Conservation (phyloP, 2,888 invertebrate genomes). For the Unio delphinus region DNA sequence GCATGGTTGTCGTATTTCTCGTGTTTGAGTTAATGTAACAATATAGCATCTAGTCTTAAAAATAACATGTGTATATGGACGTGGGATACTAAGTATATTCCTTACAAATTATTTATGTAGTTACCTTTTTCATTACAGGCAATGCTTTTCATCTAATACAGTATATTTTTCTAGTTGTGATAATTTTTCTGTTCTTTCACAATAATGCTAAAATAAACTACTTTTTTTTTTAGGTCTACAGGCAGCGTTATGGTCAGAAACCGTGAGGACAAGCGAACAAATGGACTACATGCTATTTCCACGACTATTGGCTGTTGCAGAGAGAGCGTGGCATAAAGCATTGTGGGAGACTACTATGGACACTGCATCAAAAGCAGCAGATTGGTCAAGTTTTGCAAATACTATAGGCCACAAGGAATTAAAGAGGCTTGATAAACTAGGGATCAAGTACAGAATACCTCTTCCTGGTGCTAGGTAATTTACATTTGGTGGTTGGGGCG, state of each 20-base stretch:
- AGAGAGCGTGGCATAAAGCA: constrained; percentile 64
- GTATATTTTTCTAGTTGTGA: too few relatives aligned
- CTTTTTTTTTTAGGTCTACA: constrained; percentile 55
- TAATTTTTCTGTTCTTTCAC: too few relatives aligned
- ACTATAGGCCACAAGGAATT: constrained; percentile 51
- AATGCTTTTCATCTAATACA: too few relatives aligned
- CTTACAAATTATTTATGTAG: too few relatives aligned
- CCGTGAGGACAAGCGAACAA: constrained; percentile 42
- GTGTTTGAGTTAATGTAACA: too few relatives aligned
- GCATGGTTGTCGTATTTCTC: too few relatives aligned
- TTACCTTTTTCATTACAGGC: too few relatives aligned
- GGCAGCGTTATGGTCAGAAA: constrained; percentile 62
- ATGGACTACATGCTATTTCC: constrained; percentile 57
- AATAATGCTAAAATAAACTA: too few relatives aligned
- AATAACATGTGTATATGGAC: too few relatives aligned
- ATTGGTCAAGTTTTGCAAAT: constrained; percentile 53
- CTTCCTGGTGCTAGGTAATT: constrained; percentile 58
- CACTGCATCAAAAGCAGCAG: constrained; percentile 22
- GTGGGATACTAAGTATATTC: too few relatives aligned
- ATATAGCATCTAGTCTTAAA: too few relatives aligned
- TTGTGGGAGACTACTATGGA: constrained; percentile 48
- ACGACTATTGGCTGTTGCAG: constrained; percentile 60
- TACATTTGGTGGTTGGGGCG: not conserved
- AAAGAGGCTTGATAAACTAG: constrained; percentile 38
- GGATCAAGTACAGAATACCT: constrained; percentile 49